Base-by-base conservation (phyloP, 2,888 invertebrate genomes). In the Dione juno region DNA sequence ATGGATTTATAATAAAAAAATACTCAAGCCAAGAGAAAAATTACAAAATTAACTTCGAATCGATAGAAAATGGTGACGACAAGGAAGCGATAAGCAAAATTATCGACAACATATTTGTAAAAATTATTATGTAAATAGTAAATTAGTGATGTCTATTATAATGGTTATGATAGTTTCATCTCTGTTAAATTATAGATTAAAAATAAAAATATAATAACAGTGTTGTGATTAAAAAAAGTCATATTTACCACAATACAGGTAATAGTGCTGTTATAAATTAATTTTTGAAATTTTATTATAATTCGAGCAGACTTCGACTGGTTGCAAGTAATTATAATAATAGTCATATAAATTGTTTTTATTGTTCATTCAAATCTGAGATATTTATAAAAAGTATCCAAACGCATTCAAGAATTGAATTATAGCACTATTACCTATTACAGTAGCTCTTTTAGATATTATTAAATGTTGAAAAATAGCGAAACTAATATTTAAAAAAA, bases 141-240 rank as follows among this genome's bases (percentile, higher is more conserved):
- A n/a, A 37, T 9, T 54, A 57, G 37, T 40, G 57, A 35, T 54
- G 35, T 57, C 37, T 37, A 37, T 57, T 16, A 57, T 57, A 57
- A 57, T 54, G 35, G n/a, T 37, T 1, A 16, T 54, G 37, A 37
- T 54, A 54, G 37, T 16, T 57, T 57, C n/a, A 5, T 11, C 37
- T 11, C 16, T 16, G 7, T 48, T 16, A 48, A 16, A 48, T 6
- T 57, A 37, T 37, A 37, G 11, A 37, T 57, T 10, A 40, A 57
- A 57, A 37, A 57, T 37, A 11, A n/a, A 54, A n/a, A n/a, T n/a
- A 54, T 54, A 54, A 14, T 54, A 40, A 13, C 57, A 57, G 57
- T n/a, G 57, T 57, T 57, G 57, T 57, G 57, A 57, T 57, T 57
- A 11, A 57, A 57, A 57, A 54, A 57, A 37, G 57, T 37, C 6